Conservation (phyloP, 2,113 vertebrate species). For the Syrrhaptes paradoxus region DNA sequence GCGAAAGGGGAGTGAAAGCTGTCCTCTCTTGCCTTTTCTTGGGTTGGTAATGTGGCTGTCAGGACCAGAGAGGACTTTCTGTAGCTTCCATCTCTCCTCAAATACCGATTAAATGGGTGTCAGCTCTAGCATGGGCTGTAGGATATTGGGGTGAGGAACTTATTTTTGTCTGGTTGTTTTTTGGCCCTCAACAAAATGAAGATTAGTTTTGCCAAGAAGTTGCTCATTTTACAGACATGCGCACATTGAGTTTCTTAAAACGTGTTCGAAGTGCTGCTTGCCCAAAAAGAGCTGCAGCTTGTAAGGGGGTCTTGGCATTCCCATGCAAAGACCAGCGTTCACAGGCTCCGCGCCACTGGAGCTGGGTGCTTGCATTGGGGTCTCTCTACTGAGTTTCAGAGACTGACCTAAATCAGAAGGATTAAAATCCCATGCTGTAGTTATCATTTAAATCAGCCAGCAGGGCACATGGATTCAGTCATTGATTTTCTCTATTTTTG, state of each 20-base stretch:
- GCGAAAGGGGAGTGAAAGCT: neutral
- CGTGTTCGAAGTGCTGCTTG: neutral
- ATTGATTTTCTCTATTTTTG: neutral
- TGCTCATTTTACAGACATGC: neutral
- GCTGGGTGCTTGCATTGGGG: neutral
- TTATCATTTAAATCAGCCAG: neutral
- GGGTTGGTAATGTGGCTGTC: neutral
- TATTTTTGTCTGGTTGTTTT: neutral
- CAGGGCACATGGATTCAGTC: neutral
- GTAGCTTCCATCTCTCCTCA: neutral
- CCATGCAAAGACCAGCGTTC: fast-evolving
- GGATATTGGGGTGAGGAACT: neutral
- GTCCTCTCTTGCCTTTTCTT: neutral
- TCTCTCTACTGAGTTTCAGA: neutral
- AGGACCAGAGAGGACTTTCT: neutral
- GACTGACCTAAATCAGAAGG: neutral
- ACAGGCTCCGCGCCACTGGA: neutral
- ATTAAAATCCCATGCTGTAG: neutral
- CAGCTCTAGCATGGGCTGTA: neutral
- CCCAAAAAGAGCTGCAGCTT: neutral
- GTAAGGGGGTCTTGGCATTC: neutral
- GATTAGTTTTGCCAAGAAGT: neutral
- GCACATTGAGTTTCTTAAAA: neutral
- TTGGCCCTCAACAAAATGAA: neutral
- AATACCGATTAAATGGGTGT: neutral